phyloP scores from a whole-genome alignment of 2,888 invertebrate genomes.

The Leptopilina syphax region DNA sequence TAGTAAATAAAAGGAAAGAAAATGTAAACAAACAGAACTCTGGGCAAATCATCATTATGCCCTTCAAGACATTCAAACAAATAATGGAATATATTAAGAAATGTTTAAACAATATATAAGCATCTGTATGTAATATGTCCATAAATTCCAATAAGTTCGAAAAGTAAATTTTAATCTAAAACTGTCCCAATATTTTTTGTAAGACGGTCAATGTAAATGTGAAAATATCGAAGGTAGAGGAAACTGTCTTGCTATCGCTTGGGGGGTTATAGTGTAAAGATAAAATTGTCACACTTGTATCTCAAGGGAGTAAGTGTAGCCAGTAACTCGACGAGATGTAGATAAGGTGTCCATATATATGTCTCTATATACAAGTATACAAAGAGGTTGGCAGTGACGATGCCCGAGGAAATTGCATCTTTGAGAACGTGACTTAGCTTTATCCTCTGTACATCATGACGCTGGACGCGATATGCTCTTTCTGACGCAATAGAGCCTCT shows the following conservation, averaged over 20 bases:
- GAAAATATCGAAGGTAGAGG: slow-evolving; percentile 53
- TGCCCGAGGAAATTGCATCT: slow-evolving; percentile 13
- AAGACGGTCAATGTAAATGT: slow-evolving; percentile 61
- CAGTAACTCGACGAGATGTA: slow-evolving; percentile 60
- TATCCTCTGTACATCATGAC: not conserved
- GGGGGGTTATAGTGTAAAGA: slow-evolving; percentile 57
- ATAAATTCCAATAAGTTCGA: no score
- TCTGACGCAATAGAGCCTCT: slow-evolving; percentile 6
- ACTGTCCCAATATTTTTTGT: not conserved
- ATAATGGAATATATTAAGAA: no score
- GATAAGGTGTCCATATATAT: slow-evolving; percentile 53
- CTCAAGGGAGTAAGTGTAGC: slow-evolving; percentile 61
- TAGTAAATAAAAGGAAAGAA: no score
- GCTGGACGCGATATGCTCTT: slow-evolving; percentile 28
- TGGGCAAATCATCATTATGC: no score
- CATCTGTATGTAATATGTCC: no score
- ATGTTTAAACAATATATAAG: no score
- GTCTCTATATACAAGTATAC: slow-evolving; percentile 11
- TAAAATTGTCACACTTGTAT: slow-evolving; percentile 67
- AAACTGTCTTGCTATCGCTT: slow-evolving; percentile 59
- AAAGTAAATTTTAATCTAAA: not conserved
- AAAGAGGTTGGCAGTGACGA: slow-evolving; percentile 3
- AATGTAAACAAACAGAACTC: no score
- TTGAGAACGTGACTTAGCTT: slow-evolving; percentile 7
- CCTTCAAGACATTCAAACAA: no score